Conservation (phyloP, 2,888 invertebrate genomes). For the Perizoma flavofasciatum region DNA sequence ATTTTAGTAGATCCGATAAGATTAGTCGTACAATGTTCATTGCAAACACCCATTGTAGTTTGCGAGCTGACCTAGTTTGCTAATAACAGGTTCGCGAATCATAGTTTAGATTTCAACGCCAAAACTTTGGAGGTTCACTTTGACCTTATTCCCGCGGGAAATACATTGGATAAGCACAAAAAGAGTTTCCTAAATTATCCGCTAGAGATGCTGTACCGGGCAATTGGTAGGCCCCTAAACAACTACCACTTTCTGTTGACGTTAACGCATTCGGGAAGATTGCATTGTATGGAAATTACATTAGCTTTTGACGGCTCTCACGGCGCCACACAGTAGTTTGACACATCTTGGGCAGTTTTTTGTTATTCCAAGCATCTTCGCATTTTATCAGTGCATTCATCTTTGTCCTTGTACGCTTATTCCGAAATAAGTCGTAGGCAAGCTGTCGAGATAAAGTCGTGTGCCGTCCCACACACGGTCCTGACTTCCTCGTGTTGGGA, state of each 20-base stretch:
- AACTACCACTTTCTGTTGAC: no score
- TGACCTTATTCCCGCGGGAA: slow-evolving; percentile 35
- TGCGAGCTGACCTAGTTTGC: slow-evolving; percentile 27
- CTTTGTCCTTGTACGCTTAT: slow-evolving; percentile 7
- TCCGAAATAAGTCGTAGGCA: slow-evolving; percentile 10
- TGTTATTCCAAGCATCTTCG: no score
- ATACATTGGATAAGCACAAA: neutral
- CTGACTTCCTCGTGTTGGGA: slow-evolving; percentile 27
- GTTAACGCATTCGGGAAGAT: no score
- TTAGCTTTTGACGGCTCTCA: no score
- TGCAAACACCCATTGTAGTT: slow-evolving; percentile 35
- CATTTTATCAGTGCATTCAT: slow-evolving; percentile 8
- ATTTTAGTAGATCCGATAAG: slow-evolving; percentile 34
- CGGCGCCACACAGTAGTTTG: no score
- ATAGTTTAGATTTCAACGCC: slow-evolving; percentile 13
- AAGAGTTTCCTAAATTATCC: no score
- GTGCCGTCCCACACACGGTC: slow-evolving; percentile 22
- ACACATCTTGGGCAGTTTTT: no score
- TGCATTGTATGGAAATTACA: no score
- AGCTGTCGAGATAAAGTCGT: slow-evolving; percentile 9
- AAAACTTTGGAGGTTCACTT: slow-evolving; percentile 17
- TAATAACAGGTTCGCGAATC: slow-evolving; percentile 35
- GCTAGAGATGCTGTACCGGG: no score
- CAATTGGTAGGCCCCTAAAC: no score
- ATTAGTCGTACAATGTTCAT: slow-evolving; percentile 28